Evolutionary conservation across 2,797 vertebrate species (phyloP).

Genomic region (Protonibea diacanthus): DNA sequence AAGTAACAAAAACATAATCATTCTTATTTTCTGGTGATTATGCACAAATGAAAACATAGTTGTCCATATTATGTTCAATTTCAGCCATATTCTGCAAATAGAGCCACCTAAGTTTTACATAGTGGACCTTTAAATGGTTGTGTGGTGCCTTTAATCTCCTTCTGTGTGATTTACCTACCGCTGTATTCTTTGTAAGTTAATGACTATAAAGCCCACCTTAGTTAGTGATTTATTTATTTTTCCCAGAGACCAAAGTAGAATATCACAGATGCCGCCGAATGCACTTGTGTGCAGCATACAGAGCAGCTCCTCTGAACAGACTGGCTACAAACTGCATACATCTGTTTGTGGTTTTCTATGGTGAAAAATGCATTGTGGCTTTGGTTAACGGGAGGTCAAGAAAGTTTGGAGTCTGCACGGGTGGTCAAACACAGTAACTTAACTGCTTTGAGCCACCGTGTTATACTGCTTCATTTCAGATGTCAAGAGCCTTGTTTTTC

Average conservation of each 20-base stretch:
- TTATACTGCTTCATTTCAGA: constrained; percentile 23
- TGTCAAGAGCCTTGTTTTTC: constrained; percentile 25
- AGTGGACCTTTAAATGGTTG: no score
- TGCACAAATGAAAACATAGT: no score
- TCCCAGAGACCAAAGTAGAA: not conserved
- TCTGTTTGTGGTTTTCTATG: constrained; percentile 43
- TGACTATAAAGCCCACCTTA: not conserved
- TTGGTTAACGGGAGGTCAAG: constrained; percentile 32
- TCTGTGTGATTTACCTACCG: not conserved
- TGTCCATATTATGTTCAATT: no score
- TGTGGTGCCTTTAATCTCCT: not conserved
- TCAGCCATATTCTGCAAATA: no score
- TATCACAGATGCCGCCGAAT: not conserved
- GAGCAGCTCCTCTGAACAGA: constrained; percentile 9
- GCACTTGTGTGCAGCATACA: not conserved
- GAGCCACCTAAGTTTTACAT: no score
- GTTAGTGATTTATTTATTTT: not conserved
- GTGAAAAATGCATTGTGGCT: constrained; percentile 34
- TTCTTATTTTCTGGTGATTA: no score
- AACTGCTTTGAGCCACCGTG: constrained; percentile 6
- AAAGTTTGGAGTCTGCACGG: not conserved
- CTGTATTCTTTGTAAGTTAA: not conserved
- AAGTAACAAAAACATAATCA: no score
- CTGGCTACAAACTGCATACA: constrained; percentile 18
- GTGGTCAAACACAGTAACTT: constrained; percentile 35